Evolutionary conservation across 2,113 vertebrate genomes (phyloP), one percentile per base, ranked within the genome.

Genomic region (Elachura formosa): DNA sequence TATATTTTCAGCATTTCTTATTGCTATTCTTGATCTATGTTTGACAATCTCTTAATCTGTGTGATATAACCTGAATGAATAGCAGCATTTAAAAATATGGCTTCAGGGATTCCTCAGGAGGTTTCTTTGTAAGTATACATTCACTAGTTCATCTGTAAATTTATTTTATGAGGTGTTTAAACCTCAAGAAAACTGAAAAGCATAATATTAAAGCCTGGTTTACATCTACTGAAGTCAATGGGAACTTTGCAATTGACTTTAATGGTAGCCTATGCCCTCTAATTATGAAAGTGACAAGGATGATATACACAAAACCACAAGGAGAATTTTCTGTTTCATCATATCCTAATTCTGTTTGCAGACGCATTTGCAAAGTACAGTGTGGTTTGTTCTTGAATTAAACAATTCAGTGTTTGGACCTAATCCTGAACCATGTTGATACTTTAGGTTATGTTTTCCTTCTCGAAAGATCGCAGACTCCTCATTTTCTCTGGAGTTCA

Each of bases 151-250:
- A 95, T 95, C 93, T 96, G 93, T 96, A 88, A 90, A 96, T 96
- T 95, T 96, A 86, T 91, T 96, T 96, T 95, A 96, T 85, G 89
- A 95, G 91, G 93, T 96, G 93, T 90, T 96, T 94, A 97, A 94
- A 95, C 93, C 94, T 97, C 96, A 93, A 96, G 93, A 97, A 96
- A 94, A 95, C 87, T 74, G 74, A 96, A 96, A 93, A 95, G 76
- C 84, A 61, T 90, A 94, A 93, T 88, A 81, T 93, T 93, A 96
- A 93, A 93, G 58, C 75, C 74, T 94, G 91, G 71, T 85, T 96
- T 93, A 67, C 67, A 48, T 94, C 91, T 73, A 36, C 79, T 88
- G 67, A 91, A 95, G 59, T 95, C 89, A 93, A 71, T 55, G 55
- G 54, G 87, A 93, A 89, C 78, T 91, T 91, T 90, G 71, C 93